Conservation (phyloP, 2,113 vertebrate species). For the Limanda limanda region DNA sequence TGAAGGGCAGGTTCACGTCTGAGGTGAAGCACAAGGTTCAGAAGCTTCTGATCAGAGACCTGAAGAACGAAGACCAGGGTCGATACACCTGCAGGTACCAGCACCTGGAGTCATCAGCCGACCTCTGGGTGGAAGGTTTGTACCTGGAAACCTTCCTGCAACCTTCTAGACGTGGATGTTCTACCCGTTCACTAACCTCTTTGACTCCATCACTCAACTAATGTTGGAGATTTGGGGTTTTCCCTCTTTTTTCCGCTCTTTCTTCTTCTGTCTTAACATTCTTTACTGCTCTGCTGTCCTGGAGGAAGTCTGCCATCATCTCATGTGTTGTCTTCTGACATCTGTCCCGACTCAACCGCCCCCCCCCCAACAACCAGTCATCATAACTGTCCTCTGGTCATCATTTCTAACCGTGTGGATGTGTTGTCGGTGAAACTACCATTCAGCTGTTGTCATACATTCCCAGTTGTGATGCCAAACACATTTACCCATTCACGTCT, state of each 20-base stretch:
- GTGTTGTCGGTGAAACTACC: slow-evolving; percentile 47
- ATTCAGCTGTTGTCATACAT: slow-evolving; percentile 42
- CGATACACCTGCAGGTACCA: slow-evolving; percentile 90
- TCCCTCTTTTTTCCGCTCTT: slow-evolving; percentile 50
- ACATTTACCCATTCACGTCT: slow-evolving; percentile 68
- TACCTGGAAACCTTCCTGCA: slow-evolving; percentile 52
- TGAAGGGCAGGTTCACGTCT: slow-evolving; percentile 87
- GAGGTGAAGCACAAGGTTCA: slow-evolving; percentile 93
- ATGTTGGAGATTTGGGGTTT: slow-evolving; percentile 11
- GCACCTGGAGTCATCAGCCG: slow-evolving; percentile 90
- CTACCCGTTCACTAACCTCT: slow-evolving; percentile 80
- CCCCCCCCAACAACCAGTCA: background rate
- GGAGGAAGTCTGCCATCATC: slow-evolving; percentile 19
- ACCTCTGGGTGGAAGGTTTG: slow-evolving; percentile 92
- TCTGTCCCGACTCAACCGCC: slow-evolving; percentile 30
- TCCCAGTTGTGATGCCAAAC: slow-evolving; percentile 49
- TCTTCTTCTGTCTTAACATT: slow-evolving; percentile 52
- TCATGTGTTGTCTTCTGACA: slow-evolving; percentile 47
- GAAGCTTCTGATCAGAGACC: slow-evolving; percentile 91
- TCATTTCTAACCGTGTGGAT: slow-evolving; percentile 57
- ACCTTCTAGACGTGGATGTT: slow-evolving; percentile 50
- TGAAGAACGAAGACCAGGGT: slow-evolving; percentile 92
- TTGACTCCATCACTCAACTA: slow-evolving; percentile 58
- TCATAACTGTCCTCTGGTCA: slow-evolving; percentile 20
- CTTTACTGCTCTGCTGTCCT: slow-evolving; percentile 30